These are phyloP conservation scores for Rotaria magnacalcarata DNA, from an alignment of 2,888 invertebrate genomes.

Conservation along the genomic window DNA sequence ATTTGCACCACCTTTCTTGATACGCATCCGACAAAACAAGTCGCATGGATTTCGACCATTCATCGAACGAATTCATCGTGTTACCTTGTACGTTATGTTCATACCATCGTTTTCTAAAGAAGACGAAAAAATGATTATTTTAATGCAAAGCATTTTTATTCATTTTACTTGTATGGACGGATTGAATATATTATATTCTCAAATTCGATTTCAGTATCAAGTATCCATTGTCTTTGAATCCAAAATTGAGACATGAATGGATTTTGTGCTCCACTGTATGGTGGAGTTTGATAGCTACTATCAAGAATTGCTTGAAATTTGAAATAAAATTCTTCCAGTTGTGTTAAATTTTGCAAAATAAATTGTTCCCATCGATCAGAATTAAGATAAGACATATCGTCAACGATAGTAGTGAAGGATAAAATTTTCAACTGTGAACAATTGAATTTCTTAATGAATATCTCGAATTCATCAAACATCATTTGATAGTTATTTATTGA, in stretches of 20 bases:
- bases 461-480: neutral
- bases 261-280: neutral
- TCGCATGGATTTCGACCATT: neutral
- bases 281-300: neutral
- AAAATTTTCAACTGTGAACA: neutral
- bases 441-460: neutral
- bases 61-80: neutral
- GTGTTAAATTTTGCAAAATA: neutral
- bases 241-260: neutral
- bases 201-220: neutral
- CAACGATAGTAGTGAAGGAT: neutral
- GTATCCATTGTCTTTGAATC: neutral
- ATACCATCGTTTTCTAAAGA: neutral
- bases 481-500: neutral
- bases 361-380: neutral
- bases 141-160: neutral
- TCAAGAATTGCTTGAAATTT: neutral
- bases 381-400: neutral
- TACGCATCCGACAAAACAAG: neutral
- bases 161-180: neutral
- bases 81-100: neutral
- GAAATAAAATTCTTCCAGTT: neutral
- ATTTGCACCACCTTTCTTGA: neutral
- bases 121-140: neutral
- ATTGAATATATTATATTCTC: neutral